Conservation (phyloP, 2,113 vertebrate genomes). For the Colistium nudipinnis region DNA sequence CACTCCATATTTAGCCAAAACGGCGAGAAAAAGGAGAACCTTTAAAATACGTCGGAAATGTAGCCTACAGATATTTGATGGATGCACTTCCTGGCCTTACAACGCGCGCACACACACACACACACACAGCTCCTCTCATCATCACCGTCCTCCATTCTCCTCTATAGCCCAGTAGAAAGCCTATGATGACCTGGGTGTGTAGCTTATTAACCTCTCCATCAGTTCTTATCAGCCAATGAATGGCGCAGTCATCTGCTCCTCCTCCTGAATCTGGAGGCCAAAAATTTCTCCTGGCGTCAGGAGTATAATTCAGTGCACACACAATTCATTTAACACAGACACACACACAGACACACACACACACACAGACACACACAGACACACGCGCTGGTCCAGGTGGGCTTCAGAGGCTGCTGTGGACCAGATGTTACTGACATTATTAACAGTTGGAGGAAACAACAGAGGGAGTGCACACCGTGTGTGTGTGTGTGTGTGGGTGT, state of each 20-base stretch:
- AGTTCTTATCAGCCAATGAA: slow-evolving; percentile 79
- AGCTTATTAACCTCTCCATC: slow-evolving; percentile 82
- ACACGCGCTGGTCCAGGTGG: slow-evolving; percentile 48
- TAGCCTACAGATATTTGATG: slow-evolving; percentile 39
- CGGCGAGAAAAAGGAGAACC: too few species aligned
- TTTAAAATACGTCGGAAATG: slow-evolving; percentile 36
- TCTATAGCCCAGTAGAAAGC: slow-evolving; percentile 67
- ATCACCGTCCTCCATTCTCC: slow-evolving; percentile 62
- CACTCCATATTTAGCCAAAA: too few species aligned
- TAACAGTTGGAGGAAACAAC: slow-evolving; percentile 84
- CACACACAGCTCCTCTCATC: slow-evolving; percentile 43
- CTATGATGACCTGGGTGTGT: slow-evolving; percentile 77
- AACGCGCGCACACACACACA: neutral
- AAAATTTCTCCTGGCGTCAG: slow-evolving; percentile 59
- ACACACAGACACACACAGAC: neutral
- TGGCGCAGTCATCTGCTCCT: slow-evolving; percentile 71
- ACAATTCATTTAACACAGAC: slow-evolving; percentile 40
- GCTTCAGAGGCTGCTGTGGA: slow-evolving; percentile 83
- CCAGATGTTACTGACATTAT: slow-evolving; percentile 95
- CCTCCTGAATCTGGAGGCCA: slow-evolving; percentile 60
- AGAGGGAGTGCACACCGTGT: slow-evolving; percentile 27
- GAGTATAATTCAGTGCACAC: slow-evolving; percentile 67
- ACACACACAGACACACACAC: slow-evolving; percentile 10
- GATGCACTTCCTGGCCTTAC: slow-evolving; percentile 19
- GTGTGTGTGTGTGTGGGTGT: slow-evolving; percentile 8